Conservation (phyloP, 2,888 invertebrate species). For the Meiosimyza decipiens region DNA sequence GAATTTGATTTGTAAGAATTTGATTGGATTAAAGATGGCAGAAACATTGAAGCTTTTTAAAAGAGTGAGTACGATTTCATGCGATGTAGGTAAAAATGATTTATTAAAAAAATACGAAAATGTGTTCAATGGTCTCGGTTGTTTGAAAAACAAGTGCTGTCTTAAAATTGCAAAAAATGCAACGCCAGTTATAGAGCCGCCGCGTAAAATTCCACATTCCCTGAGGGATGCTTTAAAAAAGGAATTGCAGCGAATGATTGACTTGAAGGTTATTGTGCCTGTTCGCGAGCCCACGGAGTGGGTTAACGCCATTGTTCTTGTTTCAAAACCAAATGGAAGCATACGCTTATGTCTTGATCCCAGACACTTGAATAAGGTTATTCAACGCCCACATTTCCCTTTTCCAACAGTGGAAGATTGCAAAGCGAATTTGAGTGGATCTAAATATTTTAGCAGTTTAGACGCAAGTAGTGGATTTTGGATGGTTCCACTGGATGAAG, state of each 20-base stretch:
- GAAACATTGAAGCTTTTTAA: slow-evolving; percentile 1
- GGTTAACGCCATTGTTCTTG: too few relatives aligned
- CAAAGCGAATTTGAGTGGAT: slow-evolving; percentile 33
- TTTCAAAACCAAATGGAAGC: slow-evolving; percentile 42
- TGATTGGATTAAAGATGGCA: too few relatives aligned
- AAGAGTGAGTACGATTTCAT: background rate
- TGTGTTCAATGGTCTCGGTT: slow-evolving; percentile 36
- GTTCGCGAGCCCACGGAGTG: too few relatives aligned
- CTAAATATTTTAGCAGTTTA: slow-evolving; percentile 36
- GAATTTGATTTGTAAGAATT: too few relatives aligned
- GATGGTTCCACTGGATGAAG: slow-evolving; percentile 30
- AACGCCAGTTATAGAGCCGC: slow-evolving; percentile 29
- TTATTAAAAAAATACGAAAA: slow-evolving; percentile 29
- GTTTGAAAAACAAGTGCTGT: slow-evolving; percentile 32
- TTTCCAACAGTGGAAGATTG: slow-evolving; percentile 39
- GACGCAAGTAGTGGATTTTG: slow-evolving; percentile 42
- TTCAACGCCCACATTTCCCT: slow-evolving; percentile 36
- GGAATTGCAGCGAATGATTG: background rate
- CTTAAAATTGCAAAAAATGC: slow-evolving; percentile 26
- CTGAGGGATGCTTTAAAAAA: slow-evolving; percentile 31
- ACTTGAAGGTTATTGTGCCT: too few relatives aligned
- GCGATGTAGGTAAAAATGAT: background rate
- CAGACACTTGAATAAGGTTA: slow-evolving; percentile 41
- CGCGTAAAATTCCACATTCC: slow-evolving; percentile 34
- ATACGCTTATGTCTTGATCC: slow-evolving; percentile 42